These are phyloP conservation scores for Pseudonaja textilis DNA, from an alignment of 2,113 vertebrate species.

Conservation along the genomic window DNA sequence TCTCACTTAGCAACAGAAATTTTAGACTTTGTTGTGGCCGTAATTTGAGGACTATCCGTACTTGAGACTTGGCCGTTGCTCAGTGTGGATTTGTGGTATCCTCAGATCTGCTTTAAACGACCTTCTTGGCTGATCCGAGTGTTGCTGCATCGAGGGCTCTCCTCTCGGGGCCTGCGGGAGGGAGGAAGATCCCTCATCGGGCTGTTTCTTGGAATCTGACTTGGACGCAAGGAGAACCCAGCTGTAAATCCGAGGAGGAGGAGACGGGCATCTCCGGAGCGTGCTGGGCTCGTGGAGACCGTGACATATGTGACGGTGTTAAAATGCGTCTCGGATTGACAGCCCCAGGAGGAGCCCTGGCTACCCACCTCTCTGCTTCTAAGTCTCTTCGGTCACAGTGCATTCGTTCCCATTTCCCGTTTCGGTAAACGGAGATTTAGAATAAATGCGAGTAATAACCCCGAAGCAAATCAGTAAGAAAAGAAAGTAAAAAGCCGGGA, in stretches of 20 bases:
- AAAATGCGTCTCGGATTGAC: background rate
- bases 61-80: background rate
- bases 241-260: background rate
- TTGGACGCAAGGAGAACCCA: background rate
- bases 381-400: background rate
- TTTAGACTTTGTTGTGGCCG: too few relatives aligned
- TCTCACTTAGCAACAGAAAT: too few relatives aligned
- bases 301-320: background rate
- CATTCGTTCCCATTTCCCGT: background rate
- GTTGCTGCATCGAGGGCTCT: background rate
- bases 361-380: background rate
- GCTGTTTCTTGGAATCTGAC: background rate
- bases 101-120: background rate
- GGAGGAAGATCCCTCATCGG: background rate
- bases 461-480: background rate
- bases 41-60: background rate
- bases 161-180: background rate
- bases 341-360: background rate
- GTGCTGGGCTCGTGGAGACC: background rate
- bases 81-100: background rate
- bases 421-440: background rate
- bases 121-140: background rate
- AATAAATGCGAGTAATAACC: background rate
- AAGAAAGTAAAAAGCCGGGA: background rate
- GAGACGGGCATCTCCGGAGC: background rate